Percentiles rank a stretch among this genome's conserved stretches.
Conservation (phyloP, 2,888 invertebrate genomes). For the Acleris cristana region DNA sequence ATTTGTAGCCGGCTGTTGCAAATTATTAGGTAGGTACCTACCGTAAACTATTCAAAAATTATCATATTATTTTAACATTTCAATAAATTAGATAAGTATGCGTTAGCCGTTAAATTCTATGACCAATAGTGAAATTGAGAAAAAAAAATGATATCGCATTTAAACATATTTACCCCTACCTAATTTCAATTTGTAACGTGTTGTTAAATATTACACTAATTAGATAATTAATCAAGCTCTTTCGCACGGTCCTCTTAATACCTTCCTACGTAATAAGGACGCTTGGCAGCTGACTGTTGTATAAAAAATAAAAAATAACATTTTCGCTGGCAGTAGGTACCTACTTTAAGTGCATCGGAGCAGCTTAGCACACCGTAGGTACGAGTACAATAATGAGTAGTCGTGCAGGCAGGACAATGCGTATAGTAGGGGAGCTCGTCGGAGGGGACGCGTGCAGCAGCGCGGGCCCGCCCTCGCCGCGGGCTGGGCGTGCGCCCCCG, state of each 20-base stretch:
- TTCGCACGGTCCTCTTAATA: neutral
- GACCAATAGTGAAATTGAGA: no score
- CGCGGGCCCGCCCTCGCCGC: conserved; percentile 29
- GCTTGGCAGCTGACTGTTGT: neutral
- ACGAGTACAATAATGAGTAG: conserved; percentile 36
- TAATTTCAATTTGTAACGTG: no score
- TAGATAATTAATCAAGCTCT: neutral
- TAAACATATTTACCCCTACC: no score
- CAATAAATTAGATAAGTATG: no score
- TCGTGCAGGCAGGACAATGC: conserved; percentile 34
- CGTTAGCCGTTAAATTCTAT: no score
- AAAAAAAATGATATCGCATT: no score
- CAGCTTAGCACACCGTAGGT: conserved; percentile 26
- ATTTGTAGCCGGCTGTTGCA: no score
- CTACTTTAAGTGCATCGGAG: conserved; percentile 21
- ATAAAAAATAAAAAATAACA: conserved; percentile 5
- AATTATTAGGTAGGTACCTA: no score
- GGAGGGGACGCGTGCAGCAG: conserved; percentile 24
- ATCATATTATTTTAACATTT: no score
- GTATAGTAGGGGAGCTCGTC: conserved; percentile 35
- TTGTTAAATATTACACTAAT: no score
- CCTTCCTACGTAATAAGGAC: neutral
- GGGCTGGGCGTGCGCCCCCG: conserved; percentile 34
- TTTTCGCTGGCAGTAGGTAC: conserved; percentile 5
- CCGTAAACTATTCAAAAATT: no score